phyloP scores from a whole-genome alignment of 2,113 vertebrate species.

The Cygnus atratus region DNA sequence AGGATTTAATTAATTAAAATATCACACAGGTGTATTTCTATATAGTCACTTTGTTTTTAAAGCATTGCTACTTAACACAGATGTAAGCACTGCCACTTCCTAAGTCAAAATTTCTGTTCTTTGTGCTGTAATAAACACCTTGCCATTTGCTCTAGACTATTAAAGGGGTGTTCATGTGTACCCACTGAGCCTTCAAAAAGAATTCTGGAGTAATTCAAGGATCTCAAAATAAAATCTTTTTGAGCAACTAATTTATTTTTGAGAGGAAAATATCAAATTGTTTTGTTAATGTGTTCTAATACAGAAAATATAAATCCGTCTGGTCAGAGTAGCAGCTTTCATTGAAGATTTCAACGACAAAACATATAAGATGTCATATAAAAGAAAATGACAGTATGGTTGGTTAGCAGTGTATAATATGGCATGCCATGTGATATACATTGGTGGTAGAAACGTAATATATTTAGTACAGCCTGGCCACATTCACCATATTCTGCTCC shows the following conservation, averaged over 20 bases:
- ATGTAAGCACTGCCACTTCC: background rate
- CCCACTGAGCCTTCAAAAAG: background rate
- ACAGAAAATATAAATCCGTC: background rate
- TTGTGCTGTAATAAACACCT: background rate
- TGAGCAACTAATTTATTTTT: background rate
- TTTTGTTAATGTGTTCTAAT: background rate
- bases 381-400: background rate
- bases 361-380: background rate
- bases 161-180: background rate
- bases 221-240: background rate
- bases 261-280: background rate
- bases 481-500: background rate
- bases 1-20: background rate
- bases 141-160: background rate
- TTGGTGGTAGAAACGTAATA: background rate
- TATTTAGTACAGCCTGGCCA: background rate
- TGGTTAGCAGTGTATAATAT: background rate
- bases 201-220: background rate
- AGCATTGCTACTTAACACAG: background rate
- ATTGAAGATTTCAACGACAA: background rate
- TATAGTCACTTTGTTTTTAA: background rate
- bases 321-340: background rate
- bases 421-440: background rate
- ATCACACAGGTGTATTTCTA: background rate
- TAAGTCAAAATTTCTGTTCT: background rate